Evolutionary conservation across 2,888 invertebrate species (phyloP), one percentile per base, ranked within the genome.

Genomic region (Chalcosyrphus nemorum): DNA sequence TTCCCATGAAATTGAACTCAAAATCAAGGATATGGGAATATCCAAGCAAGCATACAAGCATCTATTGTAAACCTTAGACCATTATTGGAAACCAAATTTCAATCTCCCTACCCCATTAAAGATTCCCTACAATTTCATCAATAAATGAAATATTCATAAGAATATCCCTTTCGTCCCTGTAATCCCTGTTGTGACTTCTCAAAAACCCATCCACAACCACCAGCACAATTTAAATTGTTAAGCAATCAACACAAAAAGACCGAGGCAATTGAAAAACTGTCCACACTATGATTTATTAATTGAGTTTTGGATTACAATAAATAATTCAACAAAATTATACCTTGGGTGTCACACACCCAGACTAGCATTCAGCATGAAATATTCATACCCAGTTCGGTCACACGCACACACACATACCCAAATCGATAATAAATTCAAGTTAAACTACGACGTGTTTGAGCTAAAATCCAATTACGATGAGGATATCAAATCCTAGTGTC

Each of bases 381-480:
- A 45, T 45, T 45, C 45, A 45, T 45, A 19, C n/a, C n/a, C 24
- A 24, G 17, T 45, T 45, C 19, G 4, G 9, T 17, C 45, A 6
- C 59, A 11, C 27, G n/a, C n/a, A n/a, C n/a, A n/a, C n/a, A n/a
- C n/a, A n/a, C n/a, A n/a, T n/a, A n/a, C n/a, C n/a, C n/a, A 43
- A 59, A 59, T 59, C 59, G 59, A 59, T 59, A 43, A 43, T 24
- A 59, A 59, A 41, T 59, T 59, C 15, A 38, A 35, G 24, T 41
- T 41, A 24, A 13, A 24, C 13, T 24, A 59, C 45, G 45, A 59
- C 45, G 19, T 59, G 59, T 41, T 41, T 59, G 59, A 59, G 17
- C 59, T 43, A 24, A 45, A 70, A 70, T 70, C 70, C 81, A 81
- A 81, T 75, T 81, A 75, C 24, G 19, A 17, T 5, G 32, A 47